Percentiles rank a stretch among this genome's conserved stretches.
Conservation (phyloP, 53 echinoderm and acorn worm species). For the Zoroaster sp. region DNA sequence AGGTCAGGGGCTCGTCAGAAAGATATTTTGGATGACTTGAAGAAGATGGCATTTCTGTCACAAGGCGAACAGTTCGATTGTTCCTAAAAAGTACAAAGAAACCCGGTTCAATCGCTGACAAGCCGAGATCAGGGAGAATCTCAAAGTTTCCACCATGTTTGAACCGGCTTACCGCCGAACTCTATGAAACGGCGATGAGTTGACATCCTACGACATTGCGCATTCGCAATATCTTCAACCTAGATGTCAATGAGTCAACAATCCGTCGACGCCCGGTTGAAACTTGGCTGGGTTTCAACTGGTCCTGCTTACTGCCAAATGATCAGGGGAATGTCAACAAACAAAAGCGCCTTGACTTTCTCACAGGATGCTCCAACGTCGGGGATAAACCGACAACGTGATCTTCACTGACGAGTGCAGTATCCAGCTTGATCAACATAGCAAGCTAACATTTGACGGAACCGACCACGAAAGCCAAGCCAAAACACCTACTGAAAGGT, state of each 20-base stretch:
- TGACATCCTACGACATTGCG: too few relatives aligned
- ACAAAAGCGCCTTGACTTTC: too few relatives aligned
- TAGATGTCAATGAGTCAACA: too few relatives aligned
- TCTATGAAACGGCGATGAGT: background rate
- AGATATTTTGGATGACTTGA: background rate
- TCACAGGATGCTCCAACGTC: background rate
- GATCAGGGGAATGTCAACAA: background rate
- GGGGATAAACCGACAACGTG: background rate
- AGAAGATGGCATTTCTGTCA: background rate
- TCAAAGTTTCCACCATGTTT: background rate
- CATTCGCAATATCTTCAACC: too few relatives aligned
- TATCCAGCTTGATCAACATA: background rate
- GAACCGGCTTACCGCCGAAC: background rate
- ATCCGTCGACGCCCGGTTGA: too few relatives aligned
- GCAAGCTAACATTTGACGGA: conserved; percentile 8
- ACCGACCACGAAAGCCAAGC: conserved; percentile 34
- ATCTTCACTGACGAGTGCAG: conserved; percentile 30
- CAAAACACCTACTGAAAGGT: conserved; percentile 26
- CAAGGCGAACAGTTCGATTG: background rate
- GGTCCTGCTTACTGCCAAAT: background rate
- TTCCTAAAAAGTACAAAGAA: background rate
- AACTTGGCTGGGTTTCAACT: too few relatives aligned
- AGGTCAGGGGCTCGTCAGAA: background rate
- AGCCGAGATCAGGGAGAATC: background rate
- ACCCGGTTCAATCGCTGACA: background rate